phyloP scores from a whole-genome alignment of 2,113 vertebrate species.

The Corythoichthys intestinalis region DNA sequence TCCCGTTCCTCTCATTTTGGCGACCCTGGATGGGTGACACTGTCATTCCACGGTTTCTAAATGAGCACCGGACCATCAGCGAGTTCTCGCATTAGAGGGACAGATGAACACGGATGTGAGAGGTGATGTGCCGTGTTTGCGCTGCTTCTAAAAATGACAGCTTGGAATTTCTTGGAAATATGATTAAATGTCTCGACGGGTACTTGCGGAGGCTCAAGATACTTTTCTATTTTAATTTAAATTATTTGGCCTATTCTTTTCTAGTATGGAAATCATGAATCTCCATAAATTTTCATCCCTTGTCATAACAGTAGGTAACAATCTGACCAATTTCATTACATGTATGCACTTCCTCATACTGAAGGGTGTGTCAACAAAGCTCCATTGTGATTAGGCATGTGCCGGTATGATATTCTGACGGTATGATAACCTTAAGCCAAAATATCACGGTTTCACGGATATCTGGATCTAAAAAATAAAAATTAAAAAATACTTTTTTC shows the following conservation, averaged over 20 bases:
- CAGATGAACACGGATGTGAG: conserved; percentile 34
- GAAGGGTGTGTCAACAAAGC: background rate
- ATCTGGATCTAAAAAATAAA: too few species aligned
- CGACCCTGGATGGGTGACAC: conserved; percentile 62
- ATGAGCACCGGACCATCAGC: conserved; percentile 60
- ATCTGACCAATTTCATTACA: background rate
- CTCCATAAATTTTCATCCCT: background rate
- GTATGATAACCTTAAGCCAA: too few species aligned
- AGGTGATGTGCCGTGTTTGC: conserved; percentile 18
- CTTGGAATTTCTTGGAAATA: background rate
- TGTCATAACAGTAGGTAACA: background rate
- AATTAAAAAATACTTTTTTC: too few species aligned
- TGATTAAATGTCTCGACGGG: background rate
- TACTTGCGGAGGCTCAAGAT: background rate
- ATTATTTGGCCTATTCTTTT: background rate
- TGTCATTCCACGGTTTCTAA: conserved; percentile 69
- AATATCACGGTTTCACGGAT: too few species aligned
- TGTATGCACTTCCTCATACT: background rate
- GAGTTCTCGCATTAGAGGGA: conserved; percentile 41
- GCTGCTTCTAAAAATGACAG: conserved; percentile 32
- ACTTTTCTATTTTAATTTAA: background rate
- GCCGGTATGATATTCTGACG: too few species aligned
- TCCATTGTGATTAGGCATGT: background rate
- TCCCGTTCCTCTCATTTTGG: conserved; percentile 61
- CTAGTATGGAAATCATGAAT: background rate